Conservation (phyloP, 1,140 invertebrate genomes). For the Drosophila sulfurigaster region DNA sequence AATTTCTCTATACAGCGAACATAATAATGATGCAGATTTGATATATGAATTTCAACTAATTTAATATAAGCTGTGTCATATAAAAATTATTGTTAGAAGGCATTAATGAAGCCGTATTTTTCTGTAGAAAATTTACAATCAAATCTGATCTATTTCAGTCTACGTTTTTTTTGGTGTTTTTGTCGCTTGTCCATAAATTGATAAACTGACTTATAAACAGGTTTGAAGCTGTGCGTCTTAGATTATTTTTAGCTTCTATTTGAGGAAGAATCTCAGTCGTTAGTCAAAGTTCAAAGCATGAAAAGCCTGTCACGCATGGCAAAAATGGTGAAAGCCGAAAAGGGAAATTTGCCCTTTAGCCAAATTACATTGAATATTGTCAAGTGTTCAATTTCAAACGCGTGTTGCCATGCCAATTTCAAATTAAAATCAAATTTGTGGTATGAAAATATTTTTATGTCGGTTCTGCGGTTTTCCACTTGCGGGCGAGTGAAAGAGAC, state of each 20-base stretch:
- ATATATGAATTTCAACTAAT: too few relatives aligned
- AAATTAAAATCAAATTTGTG: slow-evolving; percentile 73
- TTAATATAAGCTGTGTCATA: too few relatives aligned
- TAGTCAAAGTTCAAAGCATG: background rate
- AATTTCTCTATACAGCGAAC: too few relatives aligned
- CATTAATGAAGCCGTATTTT: too few relatives aligned
- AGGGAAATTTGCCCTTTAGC: background rate
- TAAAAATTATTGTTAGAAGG: too few relatives aligned
- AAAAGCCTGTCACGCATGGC: slow-evolving; percentile 6
- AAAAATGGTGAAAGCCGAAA: background rate
- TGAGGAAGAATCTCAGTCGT: background rate
- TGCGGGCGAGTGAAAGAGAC: background rate
- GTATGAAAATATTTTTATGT: slow-evolving; percentile 52
- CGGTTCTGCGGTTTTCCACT: slow-evolving; percentile 29
- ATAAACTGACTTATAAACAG: too few relatives aligned
- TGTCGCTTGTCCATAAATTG: too few relatives aligned
- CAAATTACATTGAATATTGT: slow-evolving; percentile 27
- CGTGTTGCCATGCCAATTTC: slow-evolving; percentile 49
- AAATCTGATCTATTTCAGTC: too few relatives aligned
- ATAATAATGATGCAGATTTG: too few relatives aligned
- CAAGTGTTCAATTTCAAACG: slow-evolving; percentile 22
- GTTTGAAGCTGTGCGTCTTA: too few relatives aligned
- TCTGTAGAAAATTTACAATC: too few relatives aligned
- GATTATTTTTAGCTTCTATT: background rate
- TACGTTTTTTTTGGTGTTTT: too few relatives aligned